These are phyloP conservation scores for Macaria notata DNA, from an alignment of 2,888 invertebrate genomes.

Conservation along the genomic window DNA sequence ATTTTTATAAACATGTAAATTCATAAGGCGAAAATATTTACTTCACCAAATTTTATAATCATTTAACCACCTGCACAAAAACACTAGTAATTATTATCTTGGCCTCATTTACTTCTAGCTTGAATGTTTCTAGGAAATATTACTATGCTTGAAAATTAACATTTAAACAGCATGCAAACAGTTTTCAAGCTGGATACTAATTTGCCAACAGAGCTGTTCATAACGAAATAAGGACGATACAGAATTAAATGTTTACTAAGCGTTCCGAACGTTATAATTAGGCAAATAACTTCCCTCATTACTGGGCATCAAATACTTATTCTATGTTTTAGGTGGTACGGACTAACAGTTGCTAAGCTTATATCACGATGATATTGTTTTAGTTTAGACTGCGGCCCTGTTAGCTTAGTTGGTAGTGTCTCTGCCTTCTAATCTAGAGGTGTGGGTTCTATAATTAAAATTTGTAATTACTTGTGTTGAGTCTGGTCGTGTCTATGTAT, in stretches of 20 bases:
- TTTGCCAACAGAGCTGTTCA: conserved; percentile 20
- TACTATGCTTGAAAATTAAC: conserved; percentile 5
- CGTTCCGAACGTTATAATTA: conserved; percentile 63
- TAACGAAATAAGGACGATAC: conserved; percentile 35
- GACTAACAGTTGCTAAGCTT: conserved; percentile 21
- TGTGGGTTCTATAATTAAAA: too few species aligned
- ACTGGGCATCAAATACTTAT: conserved; percentile 58
- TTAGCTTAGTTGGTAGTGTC: too few species aligned
- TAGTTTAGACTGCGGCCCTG: too few species aligned
- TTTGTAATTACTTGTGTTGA: too few species aligned
- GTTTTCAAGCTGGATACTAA: conserved; percentile 14
- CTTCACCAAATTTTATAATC: too few species aligned
- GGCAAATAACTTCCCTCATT: conserved; percentile 72
- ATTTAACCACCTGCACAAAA: too few species aligned
- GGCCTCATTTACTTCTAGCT: too few species aligned
- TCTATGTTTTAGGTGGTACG: conserved; percentile 31
- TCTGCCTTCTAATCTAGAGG: too few species aligned
- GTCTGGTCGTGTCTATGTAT: too few species aligned
- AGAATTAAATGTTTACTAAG: conserved; percentile 52
- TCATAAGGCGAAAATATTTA: too few species aligned
- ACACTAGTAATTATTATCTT: too few species aligned
- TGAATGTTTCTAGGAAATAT: neutral
- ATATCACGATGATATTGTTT: neutral
- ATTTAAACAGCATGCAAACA: conserved; percentile 4
- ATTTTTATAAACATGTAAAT: too few species aligned